These are phyloP conservation scores for Bhutanitis thaidina DNA, from an alignment of 2,888 invertebrate species.

Conservation along the genomic window DNA sequence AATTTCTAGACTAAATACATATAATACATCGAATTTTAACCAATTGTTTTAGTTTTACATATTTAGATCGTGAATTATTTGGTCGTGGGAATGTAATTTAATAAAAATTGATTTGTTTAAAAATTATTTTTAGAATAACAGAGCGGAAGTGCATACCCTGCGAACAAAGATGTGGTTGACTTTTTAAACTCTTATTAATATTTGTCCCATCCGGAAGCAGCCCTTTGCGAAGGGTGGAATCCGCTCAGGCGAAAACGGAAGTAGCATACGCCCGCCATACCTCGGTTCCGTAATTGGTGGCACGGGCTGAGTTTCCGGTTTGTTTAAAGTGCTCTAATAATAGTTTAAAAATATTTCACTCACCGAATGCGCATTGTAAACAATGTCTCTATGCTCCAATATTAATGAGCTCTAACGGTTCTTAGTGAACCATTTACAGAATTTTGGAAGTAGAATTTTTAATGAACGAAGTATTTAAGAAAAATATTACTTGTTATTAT, in stretches of 20 bases:
- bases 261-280: conserved; percentile 70
- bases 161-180: conserved; percentile 63
- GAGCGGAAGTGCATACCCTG: conserved; percentile 51
- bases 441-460: no score
- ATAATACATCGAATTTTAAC: no score
- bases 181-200: conserved; percentile 64
- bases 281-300: conserved; percentile 63
- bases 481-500: no score
- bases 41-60: no score
- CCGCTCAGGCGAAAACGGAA: conserved; percentile 70
- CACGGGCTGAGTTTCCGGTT: conserved; percentile 71
- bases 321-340: conserved; percentile 39
- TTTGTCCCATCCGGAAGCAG: conserved; percentile 70
- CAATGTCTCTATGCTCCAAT: conserved; percentile 6
- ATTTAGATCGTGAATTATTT: no score
- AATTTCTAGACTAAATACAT: no score
- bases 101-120: background rate
- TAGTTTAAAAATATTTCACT: conserved; percentile 26
- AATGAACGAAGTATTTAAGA: no score
- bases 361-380: conserved; percentile 12
- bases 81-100: no score
- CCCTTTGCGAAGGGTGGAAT: conserved; percentile 63
- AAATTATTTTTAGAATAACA: conserved; percentile 19
- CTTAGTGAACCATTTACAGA: no score
- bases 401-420: background rate